Percentiles rank a stretch among this genome's conserved stretches.
These are phyloP conservation scores for Sparus aurata DNA, from an alignment of 2,797 vertebrate genomes.

Conservation along the genomic window DNA sequence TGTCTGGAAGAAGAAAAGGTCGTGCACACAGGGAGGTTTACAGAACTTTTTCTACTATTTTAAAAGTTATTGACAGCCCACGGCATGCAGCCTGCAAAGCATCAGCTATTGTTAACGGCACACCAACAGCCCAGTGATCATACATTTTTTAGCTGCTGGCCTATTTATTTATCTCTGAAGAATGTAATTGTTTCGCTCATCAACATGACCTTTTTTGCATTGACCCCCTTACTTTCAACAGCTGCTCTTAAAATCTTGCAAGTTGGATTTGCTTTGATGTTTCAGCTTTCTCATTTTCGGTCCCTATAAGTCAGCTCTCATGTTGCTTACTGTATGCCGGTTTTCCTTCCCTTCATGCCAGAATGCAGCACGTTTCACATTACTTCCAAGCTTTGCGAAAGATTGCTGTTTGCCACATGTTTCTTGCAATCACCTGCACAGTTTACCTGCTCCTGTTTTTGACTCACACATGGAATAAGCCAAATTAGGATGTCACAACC, in stretches of 20 bases:
- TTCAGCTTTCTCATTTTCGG: background rate
- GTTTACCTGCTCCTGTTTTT: background rate
- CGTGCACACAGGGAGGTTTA: background rate
- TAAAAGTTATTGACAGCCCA: constrained; percentile 12
- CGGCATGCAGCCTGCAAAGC: background rate
- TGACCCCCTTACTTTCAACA: background rate
- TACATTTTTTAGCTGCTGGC: constrained; percentile 3
- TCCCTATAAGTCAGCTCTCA: background rate
- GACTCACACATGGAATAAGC: background rate
- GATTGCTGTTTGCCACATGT: background rate
- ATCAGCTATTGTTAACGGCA: constrained; percentile 6
- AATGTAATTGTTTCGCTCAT: constrained; percentile 6
- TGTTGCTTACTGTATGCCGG: background rate
- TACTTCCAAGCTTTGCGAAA: background rate
- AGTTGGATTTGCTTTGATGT: constrained; percentile 2
- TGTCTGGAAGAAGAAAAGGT: background rate
- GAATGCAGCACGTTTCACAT: background rate
- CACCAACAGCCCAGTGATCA: background rate
- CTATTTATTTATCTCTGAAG: constrained; percentile 1
- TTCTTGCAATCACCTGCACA: too few species aligned
- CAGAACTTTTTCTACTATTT: background rate
- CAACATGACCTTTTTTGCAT: background rate
- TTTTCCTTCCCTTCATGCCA: background rate
- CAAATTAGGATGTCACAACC: background rate
- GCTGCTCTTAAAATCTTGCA: background rate